Evolutionary conservation across 2,113 vertebrate species (phyloP).

Genomic region (Chascanopsetta lugubris): DNA sequence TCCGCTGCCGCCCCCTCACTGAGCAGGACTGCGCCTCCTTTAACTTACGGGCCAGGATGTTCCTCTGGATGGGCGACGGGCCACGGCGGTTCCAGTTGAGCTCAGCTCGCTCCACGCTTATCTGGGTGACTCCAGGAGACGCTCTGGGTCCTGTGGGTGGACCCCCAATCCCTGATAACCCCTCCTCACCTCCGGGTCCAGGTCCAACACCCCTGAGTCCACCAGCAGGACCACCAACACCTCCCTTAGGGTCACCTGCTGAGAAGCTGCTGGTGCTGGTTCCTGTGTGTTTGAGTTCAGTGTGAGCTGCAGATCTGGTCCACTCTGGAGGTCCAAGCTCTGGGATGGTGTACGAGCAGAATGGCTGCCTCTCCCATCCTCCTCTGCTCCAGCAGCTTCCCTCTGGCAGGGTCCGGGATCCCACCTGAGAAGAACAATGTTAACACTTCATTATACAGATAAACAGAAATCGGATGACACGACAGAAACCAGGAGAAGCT

Average conservation of each 20-base stretch:
- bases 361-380: slow-evolving; percentile 77
- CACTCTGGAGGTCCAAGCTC: slow-evolving; percentile 69
- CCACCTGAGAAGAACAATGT: slow-evolving; percentile 68
- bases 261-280: slow-evolving; percentile 56
- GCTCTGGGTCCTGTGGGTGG: slow-evolving; percentile 6
- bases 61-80: slow-evolving; percentile 86
- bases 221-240: slow-evolving; percentile 23
- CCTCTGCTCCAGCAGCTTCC: slow-evolving; percentile 80
- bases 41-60: slow-evolving; percentile 83
- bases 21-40: slow-evolving; percentile 76
- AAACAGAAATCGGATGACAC: background rate
- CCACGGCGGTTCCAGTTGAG: slow-evolving; percentile 85
- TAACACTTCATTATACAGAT: slow-evolving; percentile 3
- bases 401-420: slow-evolving; percentile 80
- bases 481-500: background rate
- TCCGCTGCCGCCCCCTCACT: slow-evolving; percentile 77
- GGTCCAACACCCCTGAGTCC: slow-evolving; percentile 20
- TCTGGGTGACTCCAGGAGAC: slow-evolving; percentile 27
- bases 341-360: slow-evolving; percentile 63
- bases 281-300: slow-evolving; percentile 59
- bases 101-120: slow-evolving; percentile 80
- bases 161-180: slow-evolving; percentile 67
- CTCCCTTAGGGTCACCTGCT: slow-evolving; percentile 6
- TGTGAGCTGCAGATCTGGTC: slow-evolving; percentile 65
- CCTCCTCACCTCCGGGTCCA: slow-evolving; percentile 27